Base-by-base conservation (phyloP, 2,113 vertebrate species). In the Prinia subflava region DNA sequence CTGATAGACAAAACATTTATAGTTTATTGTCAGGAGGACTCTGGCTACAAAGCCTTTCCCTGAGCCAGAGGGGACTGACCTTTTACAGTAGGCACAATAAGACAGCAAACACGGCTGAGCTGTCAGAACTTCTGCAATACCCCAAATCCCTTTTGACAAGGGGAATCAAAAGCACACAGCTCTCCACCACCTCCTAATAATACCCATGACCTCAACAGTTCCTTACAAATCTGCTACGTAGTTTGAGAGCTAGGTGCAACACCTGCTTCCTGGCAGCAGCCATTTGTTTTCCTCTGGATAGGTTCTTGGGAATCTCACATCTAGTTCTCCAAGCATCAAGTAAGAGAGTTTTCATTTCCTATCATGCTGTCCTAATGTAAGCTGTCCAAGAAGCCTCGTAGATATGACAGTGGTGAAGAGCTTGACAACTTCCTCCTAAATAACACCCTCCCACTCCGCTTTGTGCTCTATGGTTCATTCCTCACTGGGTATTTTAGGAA, bases 71-170 rank as follows among this genome's bases (percentile, higher is more conserved):
- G 2, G 4, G 52, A 60, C 47, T 95, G 96, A 96, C 95, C 92
- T 96, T 97, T 97, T 87, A 67, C 83, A 93, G 91, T 20, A 75
- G 80, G 87, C 56, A 93, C 87, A 97, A 67, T 68, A 77, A 95
- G 87, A 80, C 78, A 89, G 73, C 2, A 9, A 85, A 83, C 63
- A 82, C 1, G 2, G 4, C 87, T 65, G 83, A 93, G 63, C 85
- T 89, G 85, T 75, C 92, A 95, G 93, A 89, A 94, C 63, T 92
- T 49, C 87, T 79, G 59, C 84, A 96, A 94, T 94, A 94, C 80
- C 69, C 74, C 94, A 96, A 94, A 97, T 94, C 94, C 93, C 67
- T 93, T 96, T 91, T 93, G 92, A 96, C 94, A 80, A 86, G 74
- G 42, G 69, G 73, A 83, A 64, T 89, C 89, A 90, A 96, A 94